Base-by-base conservation (phyloP, 1,140 invertebrate genomes). In the Linepithema humile region DNA sequence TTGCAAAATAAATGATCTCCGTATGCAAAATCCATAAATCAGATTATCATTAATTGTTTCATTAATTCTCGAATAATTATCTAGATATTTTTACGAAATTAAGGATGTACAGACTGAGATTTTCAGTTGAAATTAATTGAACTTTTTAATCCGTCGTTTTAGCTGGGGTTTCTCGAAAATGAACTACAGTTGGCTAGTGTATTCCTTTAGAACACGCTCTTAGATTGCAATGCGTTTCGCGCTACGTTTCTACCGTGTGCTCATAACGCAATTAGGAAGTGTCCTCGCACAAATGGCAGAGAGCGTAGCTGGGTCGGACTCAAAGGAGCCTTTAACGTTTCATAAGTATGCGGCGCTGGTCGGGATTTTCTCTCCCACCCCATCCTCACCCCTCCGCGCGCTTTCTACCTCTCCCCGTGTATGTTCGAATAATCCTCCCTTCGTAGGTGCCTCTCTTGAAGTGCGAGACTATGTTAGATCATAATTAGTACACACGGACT, bases 321-420 rank as follows among this genome's bases (percentile, higher is more conserved):
- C 84, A 75, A 83, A 87, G 77, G 62, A 70, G 55, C 45, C 55
- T 74, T 86, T 70, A 83, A 86, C 77, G 77, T 86, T 85, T 86
- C 77, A 83, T 75, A 67, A 80, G 64, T 80, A 80, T 80, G 64
- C 75, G 35, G 38, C 23, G 69, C 3, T 53, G 23, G 20, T 50
- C 23, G 17, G 17, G 17, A 10, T 0, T 15, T 0, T 0, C 15
- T n/a, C 65, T 32, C 15, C n/a, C 9, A 9, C 40, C 20, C 20
- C 7, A 20, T 29, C 38, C 32, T 57, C 43, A 17, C 20, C 38
- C 60, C 38, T 17, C 26, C 60, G 12, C 20, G 3, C 29, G 35
- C 20, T 48, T 12, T 48, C 35, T 75, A 23, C 23, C 26, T 55
- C n/a, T 45, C 10, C 10, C 32, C 23, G 43, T 6, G 9, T 12